A percentile compares a stretch with the other conserved stretches of the same genome.
phyloP scores from a whole-genome alignment of 2,113 vertebrate genomes.

The Alouatta palliata region DNA sequence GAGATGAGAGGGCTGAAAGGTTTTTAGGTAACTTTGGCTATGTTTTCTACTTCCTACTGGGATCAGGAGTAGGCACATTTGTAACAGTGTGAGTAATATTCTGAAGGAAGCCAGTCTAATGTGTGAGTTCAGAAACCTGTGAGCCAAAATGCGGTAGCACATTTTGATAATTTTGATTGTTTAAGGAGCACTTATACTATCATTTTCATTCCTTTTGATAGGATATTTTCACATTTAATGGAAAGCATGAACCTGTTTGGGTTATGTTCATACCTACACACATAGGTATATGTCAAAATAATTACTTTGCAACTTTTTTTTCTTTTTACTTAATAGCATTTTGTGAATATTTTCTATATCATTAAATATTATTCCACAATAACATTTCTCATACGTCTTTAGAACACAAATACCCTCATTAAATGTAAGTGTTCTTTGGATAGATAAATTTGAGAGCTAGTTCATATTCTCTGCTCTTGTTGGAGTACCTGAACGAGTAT shows the following conservation, averaged over 20 bases:
- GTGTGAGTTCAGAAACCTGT: background rate
- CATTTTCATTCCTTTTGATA: slow-evolving; percentile 2
- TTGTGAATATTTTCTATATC: background rate
- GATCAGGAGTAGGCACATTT: background rate
- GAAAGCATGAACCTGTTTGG: background rate
- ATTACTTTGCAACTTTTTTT: slow-evolving; percentile 17
- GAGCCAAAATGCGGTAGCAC: background rate
- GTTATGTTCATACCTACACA: background rate
- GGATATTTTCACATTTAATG: background rate
- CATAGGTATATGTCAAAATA: background rate
- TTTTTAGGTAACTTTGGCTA: slow-evolving; percentile 24
- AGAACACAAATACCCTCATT: background rate
- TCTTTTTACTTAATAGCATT: slow-evolving; percentile 11
- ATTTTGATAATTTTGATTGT: background rate
- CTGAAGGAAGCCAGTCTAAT: background rate
- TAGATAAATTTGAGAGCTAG: background rate
- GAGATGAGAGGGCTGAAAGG: background rate
- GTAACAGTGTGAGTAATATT: background rate
- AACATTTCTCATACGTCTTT: slow-evolving; percentile 10
- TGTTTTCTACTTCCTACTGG: background rate
- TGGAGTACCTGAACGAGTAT: background rate
- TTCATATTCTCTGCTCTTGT: background rate
- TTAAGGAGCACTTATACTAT: background rate
- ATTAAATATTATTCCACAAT: slow-evolving; percentile 10
- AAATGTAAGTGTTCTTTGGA: background rate